Percentiles rank a stretch among this genome's conserved stretches.
phyloP scores from a whole-genome alignment of 2,888 invertebrate genomes.

The Empis stercorea region DNA sequence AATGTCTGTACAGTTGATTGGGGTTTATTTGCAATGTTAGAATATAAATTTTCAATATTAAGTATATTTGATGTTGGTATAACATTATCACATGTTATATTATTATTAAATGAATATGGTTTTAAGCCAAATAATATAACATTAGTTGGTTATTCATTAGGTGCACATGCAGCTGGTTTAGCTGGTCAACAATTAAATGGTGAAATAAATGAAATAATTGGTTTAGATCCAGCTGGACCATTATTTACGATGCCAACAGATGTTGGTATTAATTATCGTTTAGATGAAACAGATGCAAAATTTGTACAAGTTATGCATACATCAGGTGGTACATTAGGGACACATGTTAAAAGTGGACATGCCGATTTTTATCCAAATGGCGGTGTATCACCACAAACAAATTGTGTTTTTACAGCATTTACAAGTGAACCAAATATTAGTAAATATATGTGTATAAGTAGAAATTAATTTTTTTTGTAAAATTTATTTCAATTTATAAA shows the following conservation, averaged over 20 bases:
- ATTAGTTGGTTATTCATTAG: conserved; percentile 32
- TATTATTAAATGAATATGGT: conserved; percentile 18
- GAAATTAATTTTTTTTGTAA: too few species aligned
- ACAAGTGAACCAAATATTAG: conserved; percentile 26
- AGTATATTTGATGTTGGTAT: conserved; percentile 33
- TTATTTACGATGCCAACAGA: conserved; percentile 30
- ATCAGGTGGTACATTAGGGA: conserved; percentile 29
- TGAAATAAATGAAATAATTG: conserved; percentile 31
- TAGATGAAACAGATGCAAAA: conserved; percentile 28
- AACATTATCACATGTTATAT: conserved; percentile 29
- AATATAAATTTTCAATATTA: conserved; percentile 30
- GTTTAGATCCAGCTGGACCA: conserved; percentile 35
- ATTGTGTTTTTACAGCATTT: conserved; percentile 22
- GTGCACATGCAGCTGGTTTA: conserved; percentile 34
- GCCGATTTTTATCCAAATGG: conserved; percentile 35
- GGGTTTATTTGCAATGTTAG: conserved; percentile 27
- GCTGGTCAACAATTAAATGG: conserved; percentile 27
- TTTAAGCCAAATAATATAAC: conserved; percentile 28
- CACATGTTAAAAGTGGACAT: conserved; percentile 28
- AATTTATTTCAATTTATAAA: neutral
- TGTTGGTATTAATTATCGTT: conserved; percentile 24
- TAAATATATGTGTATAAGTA: conserved; percentile 14
- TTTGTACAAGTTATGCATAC: conserved; percentile 34
- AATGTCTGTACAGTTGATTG: conserved; percentile 34
- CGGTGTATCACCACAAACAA: conserved; percentile 28